phyloP scores from a whole-genome alignment of 1,140 invertebrate species.

The Acyrthosiphon pisum region DNA sequence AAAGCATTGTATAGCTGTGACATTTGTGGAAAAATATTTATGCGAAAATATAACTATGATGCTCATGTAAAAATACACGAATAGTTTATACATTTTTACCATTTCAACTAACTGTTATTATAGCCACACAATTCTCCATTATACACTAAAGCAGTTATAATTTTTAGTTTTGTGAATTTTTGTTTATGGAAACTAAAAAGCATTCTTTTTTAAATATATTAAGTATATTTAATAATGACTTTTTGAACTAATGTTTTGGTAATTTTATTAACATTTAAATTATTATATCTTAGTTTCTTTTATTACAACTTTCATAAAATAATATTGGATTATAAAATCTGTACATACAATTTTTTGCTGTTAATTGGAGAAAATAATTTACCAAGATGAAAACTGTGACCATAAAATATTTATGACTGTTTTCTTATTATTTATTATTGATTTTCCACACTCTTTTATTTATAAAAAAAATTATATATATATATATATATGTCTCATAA shows the following conservation, averaged over 20 bases:
- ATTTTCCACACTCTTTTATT: not conserved
- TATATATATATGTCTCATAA: not conserved
- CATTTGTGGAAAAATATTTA: slow-evolving; percentile 59
- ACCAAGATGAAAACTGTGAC: not conserved
- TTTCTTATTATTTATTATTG: not conserved
- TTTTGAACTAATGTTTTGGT: not conserved
- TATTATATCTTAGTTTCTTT: not conserved
- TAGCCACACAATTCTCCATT: not conserved
- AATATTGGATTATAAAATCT: not conserved
- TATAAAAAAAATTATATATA: not conserved
- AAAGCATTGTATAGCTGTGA: slow-evolving; percentile 59
- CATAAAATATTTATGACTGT: not conserved
- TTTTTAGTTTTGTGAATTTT: slow-evolving; percentile 25
- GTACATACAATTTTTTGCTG: not conserved
- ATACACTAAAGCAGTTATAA: not conserved
- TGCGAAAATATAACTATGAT: slow-evolving; percentile 59
- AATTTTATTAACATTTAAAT: not conserved
- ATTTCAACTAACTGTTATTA: slow-evolving; percentile 7
- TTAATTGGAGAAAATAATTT: not conserved
- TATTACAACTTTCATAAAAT: not conserved
- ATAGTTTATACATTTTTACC: slow-evolving; percentile 29
- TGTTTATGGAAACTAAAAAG: not conserved
- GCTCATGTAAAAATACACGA: slow-evolving; percentile 59
- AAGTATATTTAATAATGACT: not conserved
- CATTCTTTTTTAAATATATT: not conserved